Conservation (phyloP, 2,888 invertebrate species). For the Anoplius nigerrimus region DNA sequence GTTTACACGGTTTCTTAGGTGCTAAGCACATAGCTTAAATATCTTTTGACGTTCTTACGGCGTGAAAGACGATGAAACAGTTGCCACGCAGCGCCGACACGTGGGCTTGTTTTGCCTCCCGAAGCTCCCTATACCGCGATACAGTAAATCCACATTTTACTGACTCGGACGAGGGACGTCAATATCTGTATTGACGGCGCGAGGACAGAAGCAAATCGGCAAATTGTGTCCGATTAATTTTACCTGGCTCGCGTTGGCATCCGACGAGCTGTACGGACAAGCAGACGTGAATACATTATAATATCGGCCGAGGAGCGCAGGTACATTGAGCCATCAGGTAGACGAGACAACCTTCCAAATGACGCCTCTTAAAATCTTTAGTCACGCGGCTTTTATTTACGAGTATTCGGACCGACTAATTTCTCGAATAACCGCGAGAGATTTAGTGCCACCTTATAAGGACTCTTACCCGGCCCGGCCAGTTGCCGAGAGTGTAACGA, state of each 20-base stretch:
- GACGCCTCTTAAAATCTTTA: slow-evolving; percentile 44
- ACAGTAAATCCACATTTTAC: no score
- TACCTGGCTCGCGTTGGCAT: neutral
- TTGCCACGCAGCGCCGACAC: no score
- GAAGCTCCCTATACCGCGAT: no score
- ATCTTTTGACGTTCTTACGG: slow-evolving; percentile 3
- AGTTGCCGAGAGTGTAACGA: neutral
- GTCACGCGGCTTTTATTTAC: slow-evolving; percentile 49
- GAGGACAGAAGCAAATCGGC: no score
- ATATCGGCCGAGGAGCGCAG: slow-evolving; percentile 30
- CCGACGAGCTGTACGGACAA: slow-evolving; percentile 24
- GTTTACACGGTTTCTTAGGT: slow-evolving; percentile 47
- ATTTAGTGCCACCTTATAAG: slow-evolving; percentile 40
- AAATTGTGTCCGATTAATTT: slow-evolving; percentile 29
- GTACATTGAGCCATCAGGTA: slow-evolving; percentile 54
- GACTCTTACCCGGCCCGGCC: neutral
- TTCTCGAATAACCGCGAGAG: slow-evolving; percentile 45
- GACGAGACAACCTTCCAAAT: slow-evolving; percentile 40
- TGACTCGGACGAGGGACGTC: no score
- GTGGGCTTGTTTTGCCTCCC: no score
- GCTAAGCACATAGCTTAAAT: slow-evolving; percentile 39
- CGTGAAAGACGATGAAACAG: no score
- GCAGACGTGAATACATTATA: slow-evolving; percentile 53
- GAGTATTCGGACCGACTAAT: slow-evolving; percentile 46
- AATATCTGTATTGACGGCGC: no score